phyloP scores from a whole-genome alignment of 2,113 vertebrate species.

The Periophthalmus modestus region DNA sequence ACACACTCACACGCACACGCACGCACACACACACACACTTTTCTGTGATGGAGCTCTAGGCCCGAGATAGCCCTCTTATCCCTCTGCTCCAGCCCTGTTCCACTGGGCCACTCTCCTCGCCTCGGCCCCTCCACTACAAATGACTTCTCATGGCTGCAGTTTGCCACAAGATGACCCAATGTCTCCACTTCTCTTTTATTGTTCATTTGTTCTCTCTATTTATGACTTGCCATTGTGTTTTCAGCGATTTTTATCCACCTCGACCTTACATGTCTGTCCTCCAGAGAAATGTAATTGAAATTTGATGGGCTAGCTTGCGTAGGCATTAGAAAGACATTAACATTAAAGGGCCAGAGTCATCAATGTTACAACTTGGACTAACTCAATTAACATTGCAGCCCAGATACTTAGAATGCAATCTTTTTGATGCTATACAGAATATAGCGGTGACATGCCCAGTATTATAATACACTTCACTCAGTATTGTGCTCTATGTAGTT shows the following conservation, averaged over 20 bases:
- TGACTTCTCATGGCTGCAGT: constrained; percentile 16
- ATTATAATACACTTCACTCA: no score
- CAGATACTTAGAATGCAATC: neutral
- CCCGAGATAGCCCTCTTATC: constrained; percentile 63
- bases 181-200: neutral
- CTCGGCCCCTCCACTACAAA: constrained; percentile 10
- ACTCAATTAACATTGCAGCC: neutral
- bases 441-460: neutral
- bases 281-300: constrained; percentile 2
- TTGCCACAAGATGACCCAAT: constrained; percentile 27
- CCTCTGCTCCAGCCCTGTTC: constrained; percentile 51
- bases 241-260: constrained; percentile 22
- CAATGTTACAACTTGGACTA: neutral
- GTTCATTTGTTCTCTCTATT: neutral
- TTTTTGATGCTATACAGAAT: no score
- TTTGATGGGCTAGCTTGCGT: neutral
- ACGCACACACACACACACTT: constrained; percentile 11
- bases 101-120: constrained; percentile 40
- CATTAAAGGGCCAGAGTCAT: neutral
- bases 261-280: constrained; percentile 17
- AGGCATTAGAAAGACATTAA: neutral
- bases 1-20: constrained; percentile 8
- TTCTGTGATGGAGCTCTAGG: constrained; percentile 41
- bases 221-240: neutral
- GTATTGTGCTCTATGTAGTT: no score